Percentiles rank a stretch among this genome's conserved stretches.
These are phyloP conservation scores for Taxidea taxus DNA, from an alignment of 2,113 vertebrate genomes.

Conservation along the genomic window DNA sequence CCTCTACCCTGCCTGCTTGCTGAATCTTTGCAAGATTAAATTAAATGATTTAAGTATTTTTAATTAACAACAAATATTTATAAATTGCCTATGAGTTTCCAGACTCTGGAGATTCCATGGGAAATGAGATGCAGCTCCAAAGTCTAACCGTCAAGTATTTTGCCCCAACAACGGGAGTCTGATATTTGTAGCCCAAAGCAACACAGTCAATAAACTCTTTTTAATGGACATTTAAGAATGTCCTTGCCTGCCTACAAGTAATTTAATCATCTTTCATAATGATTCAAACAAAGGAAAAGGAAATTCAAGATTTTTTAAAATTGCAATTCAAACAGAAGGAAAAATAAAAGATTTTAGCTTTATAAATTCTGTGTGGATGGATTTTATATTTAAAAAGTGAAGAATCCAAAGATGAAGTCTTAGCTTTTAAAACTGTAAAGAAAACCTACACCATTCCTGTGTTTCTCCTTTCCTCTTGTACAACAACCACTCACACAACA, in stretches of 20 bases:
- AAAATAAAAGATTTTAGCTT: neutral
- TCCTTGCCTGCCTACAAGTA: neutral
- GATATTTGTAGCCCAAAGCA: neutral
- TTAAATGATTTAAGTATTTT: no score
- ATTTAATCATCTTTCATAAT: neutral
- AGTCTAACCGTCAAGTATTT: neutral
- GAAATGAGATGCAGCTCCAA: neutral
- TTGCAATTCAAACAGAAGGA: neutral
- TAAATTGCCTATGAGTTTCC: neutral
- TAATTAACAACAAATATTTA: neutral
- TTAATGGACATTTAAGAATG: neutral
- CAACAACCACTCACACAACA: neutral
- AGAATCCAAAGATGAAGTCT: neutral
- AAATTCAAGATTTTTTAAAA: no score
- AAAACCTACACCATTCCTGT: neutral
- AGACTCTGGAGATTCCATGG: neutral
- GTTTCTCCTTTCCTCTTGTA: neutral
- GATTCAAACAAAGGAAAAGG: neutral
- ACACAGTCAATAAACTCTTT: neutral
- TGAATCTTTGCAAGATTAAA: neutral
- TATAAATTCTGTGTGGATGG: neutral
- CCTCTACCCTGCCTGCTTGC: neutral
- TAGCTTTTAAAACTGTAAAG: neutral
- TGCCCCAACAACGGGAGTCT: neutral
- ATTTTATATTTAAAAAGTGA: neutral